Conservation (phyloP, 2,888 invertebrate species). For the Invenusta paracnida region DNA sequence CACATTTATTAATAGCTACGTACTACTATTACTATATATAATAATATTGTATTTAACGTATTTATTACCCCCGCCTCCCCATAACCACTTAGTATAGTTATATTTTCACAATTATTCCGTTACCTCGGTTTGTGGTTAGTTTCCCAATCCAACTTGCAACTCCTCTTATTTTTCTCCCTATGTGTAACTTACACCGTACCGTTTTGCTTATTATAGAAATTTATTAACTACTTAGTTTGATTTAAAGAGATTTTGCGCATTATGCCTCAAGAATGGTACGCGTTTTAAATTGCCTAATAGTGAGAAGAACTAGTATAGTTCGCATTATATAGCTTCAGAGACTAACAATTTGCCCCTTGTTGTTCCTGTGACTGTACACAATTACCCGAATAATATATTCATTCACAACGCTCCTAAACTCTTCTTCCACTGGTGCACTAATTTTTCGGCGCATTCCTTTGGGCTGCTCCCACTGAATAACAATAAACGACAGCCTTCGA, state of each 20-base stretch:
- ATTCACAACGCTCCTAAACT: background rate
- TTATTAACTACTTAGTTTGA: too few relatives aligned
- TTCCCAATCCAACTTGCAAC: background rate
- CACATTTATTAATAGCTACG: background rate
- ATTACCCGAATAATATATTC: background rate
- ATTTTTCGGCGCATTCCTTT: constrained; percentile 7
- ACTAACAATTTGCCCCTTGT: background rate
- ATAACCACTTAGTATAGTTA: background rate
- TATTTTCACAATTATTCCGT: background rate
- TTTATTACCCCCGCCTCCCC: too few relatives aligned
- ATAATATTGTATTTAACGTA: too few relatives aligned
- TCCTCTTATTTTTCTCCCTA: background rate
- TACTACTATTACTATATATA: background rate
- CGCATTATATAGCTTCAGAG: background rate
- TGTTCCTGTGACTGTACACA: constrained; percentile 6
- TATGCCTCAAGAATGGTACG: too few relatives aligned
- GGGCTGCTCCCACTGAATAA: background rate
- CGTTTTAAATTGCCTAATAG: too few relatives aligned
- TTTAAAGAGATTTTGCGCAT: too few relatives aligned
- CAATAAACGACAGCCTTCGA: background rate
- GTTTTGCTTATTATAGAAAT: background rate
- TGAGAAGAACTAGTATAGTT: too few relatives aligned
- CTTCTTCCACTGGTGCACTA: constrained; percentile 25
- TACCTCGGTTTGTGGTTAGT: constrained; percentile 18
- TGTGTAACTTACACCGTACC: background rate